Evolutionary conservation across 2,113 vertebrate species (phyloP).

Genomic region (Eretmochelys imbricata): DNA sequence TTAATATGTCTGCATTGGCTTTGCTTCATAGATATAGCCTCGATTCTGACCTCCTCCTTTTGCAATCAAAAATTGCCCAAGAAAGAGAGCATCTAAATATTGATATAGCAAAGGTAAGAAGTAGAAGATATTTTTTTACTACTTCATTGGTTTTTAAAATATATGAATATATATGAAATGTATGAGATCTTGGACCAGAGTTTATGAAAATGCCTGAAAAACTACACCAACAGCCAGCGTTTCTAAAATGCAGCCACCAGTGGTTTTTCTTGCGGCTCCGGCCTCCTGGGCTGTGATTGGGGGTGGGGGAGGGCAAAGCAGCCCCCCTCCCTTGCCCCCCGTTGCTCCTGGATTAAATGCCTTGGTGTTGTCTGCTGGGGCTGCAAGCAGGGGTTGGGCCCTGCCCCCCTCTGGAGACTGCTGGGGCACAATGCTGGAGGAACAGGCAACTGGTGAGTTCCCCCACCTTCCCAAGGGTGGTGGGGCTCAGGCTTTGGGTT

Average conservation of each 20-base stretch:
- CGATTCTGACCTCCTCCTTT: background rate
- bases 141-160: background rate
- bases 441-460: no score
- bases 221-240: background rate
- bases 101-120: constrained; percentile 35
- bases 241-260: background rate
- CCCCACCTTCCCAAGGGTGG: no score
- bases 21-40: constrained; percentile 3
- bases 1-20: background rate
- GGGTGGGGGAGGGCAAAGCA: no score
- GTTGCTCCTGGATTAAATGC: no score
- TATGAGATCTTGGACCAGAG: background rate
- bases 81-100: constrained; percentile 21
- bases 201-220: background rate
- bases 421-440: no score
- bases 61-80: background rate
- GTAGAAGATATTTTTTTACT: background rate
- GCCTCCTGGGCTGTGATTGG: no score
- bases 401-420: no score
- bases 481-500: no score
- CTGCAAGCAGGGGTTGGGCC: no score
- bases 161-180: background rate
- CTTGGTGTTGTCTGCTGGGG: no score
- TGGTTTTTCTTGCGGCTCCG: no score
- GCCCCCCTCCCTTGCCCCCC: no score